Percentiles rank a stretch among this genome's conserved stretches.
phyloP scores from a whole-genome alignment of 1,140 invertebrate species.

The Phocides pigmalion region DNA sequence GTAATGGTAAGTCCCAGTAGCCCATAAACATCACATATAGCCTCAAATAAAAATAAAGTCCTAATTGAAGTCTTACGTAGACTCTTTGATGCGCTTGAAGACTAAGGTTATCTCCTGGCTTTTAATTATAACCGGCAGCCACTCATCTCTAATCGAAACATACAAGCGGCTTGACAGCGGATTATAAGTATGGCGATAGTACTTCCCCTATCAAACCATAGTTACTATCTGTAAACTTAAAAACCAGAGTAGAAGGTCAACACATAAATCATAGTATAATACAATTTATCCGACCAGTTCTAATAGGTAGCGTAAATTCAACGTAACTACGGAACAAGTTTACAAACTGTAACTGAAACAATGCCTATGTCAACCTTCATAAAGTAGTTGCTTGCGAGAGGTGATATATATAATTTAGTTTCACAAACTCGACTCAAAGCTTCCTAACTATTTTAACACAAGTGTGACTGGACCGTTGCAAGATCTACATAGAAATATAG shows the following conservation, averaged over 20 bases:
- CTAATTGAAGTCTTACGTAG: too few relatives aligned
- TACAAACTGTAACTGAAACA: conserved; percentile 22
- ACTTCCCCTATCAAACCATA: too few relatives aligned
- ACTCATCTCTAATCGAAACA: too few relatives aligned
- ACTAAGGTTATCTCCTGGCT: too few relatives aligned
- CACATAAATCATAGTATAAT: not conserved
- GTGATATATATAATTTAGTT: conserved; percentile 17
- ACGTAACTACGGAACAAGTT: conserved; percentile 9
- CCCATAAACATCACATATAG: too few relatives aligned
- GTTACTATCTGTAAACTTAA: too few relatives aligned
- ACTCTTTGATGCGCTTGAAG: too few relatives aligned
- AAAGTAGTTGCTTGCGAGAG: conserved; percentile 12
- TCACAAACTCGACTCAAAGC: not conserved
- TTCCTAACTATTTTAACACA: conserved; percentile 9
- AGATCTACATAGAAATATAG: not conserved
- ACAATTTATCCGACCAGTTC: not conserved
- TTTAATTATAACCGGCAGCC: too few relatives aligned
- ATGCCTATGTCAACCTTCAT: conserved; percentile 25
- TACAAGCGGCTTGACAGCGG: too few relatives aligned
- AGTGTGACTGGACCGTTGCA: not conserved
- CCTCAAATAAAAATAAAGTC: too few relatives aligned
- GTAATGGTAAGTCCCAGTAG: too few relatives aligned
- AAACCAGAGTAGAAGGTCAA: not conserved
- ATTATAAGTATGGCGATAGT: too few relatives aligned
- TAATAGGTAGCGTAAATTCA: conserved; percentile 13